A percentile compares a stretch with the other conserved stretches of the same genome.
Evolutionary conservation across 2,888 invertebrate genomes (phyloP).

Genomic region (Drosophila koepferae): DNA sequence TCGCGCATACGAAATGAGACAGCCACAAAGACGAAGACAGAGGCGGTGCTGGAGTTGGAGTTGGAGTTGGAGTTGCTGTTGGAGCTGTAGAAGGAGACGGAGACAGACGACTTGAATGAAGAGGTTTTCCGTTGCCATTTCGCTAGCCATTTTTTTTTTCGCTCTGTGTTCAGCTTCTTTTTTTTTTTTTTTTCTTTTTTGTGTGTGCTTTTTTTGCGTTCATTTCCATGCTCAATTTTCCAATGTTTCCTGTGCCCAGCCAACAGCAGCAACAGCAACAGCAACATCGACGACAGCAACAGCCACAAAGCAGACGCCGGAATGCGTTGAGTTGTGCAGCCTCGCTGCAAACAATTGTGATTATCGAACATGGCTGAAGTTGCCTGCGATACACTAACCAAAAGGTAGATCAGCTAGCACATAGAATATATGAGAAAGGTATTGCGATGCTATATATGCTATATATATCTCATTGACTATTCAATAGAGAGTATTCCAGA

Average conservation of each 20-base stretch:
- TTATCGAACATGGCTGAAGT: constrained; percentile 68
- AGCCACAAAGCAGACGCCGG: constrained; percentile 51
- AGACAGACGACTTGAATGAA: constrained; percentile 73
- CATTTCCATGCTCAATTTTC: constrained; percentile 80
- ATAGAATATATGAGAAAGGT: too few relatives aligned
- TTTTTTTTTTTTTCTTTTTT: constrained; percentile 15
- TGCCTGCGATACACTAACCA: constrained; percentile 36
- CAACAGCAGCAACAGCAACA: constrained; percentile 45
- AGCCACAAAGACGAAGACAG: constrained; percentile 48
- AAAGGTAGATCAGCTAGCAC: not conserved
- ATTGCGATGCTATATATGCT: too few relatives aligned
- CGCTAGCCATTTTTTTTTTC: constrained; percentile 64
- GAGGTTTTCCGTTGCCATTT: constrained; percentile 77
- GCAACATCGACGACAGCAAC: constrained; percentile 45
- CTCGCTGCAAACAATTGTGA: constrained; percentile 80
- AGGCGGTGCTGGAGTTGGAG: constrained; percentile 6
- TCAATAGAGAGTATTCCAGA: constrained; percentile 16
- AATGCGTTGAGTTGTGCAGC: constrained; percentile 72
- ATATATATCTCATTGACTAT: too few relatives aligned
- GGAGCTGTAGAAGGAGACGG: constrained; percentile 10
- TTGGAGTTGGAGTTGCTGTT: constrained; percentile 9
- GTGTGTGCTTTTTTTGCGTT: constrained; percentile 64
- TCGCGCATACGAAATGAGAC: constrained; percentile 79
- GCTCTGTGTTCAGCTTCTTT: constrained; percentile 28
- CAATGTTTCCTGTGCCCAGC: constrained; percentile 79